Base-by-base conservation (phyloP, 2,797 vertebrate species). In the Brachyrhaphis roseni region DNA sequence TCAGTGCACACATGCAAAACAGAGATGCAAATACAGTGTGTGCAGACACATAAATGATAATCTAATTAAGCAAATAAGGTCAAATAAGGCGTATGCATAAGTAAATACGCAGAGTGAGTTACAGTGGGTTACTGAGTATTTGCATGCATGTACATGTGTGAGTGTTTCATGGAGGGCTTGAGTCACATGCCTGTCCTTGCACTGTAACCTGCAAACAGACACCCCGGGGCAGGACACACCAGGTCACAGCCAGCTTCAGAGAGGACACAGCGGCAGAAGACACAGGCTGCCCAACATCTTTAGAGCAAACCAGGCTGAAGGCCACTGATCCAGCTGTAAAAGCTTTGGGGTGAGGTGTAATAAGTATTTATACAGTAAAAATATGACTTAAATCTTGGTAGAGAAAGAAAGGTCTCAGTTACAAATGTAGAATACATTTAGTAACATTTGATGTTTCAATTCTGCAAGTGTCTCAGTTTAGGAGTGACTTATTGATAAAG, bases 101-200 rank as follows among this genome's bases (percentile, higher is more conserved):
- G 23, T 43, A 39, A 36, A 39, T 34, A 4, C 13, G 8, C 72
- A 76, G 46, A 72, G 71, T 45, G n/a, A 15, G 28, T 34, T 28
- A 26, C 20, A 43, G 39, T 41, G 59, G 41, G 20, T 26, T 70
- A 70, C 12, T 45, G 26, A 16, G 43, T 45, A 3, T 66, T 20
- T 66, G 66, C 41, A 26, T 43, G 34, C 59, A 15, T 74, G 76
- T 41, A 5, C 75, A 51, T 75, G 31, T 36, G 41, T 36, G 43
- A 64, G 46, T 39, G 62, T 66, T 41, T 46, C 81, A 53, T 78
- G 87, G 89, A 90, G 93, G 91, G 85, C 80, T 23, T 85, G 81
- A 86, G 82, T 68, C 80, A 78, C 89, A 82, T 87, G 93, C 73
- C 84, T 23, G 34, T 55, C 74, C 93, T 84, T 82, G 93, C 78